Evolutionary conservation across 1,140 invertebrate genomes (phyloP), one percentile per base, ranked within the genome.

Genomic region (Zeugodacus cucurbitae): DNA sequence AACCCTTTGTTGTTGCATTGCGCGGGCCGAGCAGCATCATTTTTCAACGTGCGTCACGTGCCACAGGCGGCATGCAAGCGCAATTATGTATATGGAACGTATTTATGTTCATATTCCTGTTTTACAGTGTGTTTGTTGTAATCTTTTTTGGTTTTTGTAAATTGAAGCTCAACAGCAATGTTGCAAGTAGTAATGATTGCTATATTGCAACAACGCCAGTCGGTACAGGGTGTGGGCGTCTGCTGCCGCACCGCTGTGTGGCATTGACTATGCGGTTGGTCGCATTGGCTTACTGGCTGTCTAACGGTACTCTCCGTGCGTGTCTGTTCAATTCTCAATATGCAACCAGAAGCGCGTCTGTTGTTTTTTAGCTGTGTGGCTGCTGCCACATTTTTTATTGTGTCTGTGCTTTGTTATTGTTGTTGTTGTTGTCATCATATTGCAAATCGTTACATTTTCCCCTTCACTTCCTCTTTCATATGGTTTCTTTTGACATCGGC

Each of bases 21-120:
- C 74, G 74, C 26, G 2, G 8, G 22, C n/a, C 74, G 41, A n/a
- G 22, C 34, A 14, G 74, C 74, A 82, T 82, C 74, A 82, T 82
- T 82, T 82, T 82, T 82, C 74, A 82, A 82, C 74, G 37, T 82
- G 44, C 74, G 74, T 82, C 74, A 82, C 74, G 74, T 82, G 74
- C 74, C 74, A 82, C 74, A 82, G 26, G 41, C 74, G 41, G 41
- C 74, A 82, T 82, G 74, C 74, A 41, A 82, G 74, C 41, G 74
- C 74, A 82, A 82, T 82, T 82, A 82, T 48, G 14, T 54, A 62
- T 62, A 41, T 34, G 44, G 74, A 44, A 48, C 48, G 44, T 41
- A 82, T 82, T 82, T 82, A 82, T 82, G 26, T 44, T 26, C 41
- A n/a, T 10, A 7, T 34, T n/a, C 32, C 34, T 14, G 6, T 41